Base-by-base conservation (phyloP, 2,888 invertebrate species). In the Phyto melanocephala region DNA sequence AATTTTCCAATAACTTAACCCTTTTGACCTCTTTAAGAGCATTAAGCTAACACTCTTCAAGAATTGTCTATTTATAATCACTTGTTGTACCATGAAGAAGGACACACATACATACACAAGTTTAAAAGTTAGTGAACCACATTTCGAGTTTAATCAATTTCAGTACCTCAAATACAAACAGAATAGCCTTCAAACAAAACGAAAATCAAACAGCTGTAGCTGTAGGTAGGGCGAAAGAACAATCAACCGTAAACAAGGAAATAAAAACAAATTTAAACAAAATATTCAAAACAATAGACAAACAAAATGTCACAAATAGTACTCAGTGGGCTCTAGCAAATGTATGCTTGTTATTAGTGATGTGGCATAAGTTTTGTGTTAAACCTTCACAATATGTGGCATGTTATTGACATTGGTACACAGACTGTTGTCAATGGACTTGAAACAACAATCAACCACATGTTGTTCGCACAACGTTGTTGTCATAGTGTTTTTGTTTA, bases 401-500 rank as follows among this genome's bases (percentile, higher is more conserved):
- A 81, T 63, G 78, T 70, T 78, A 81, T 70, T 81, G 81, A 81
- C 81, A 78, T 74, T 81, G 78, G 47, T 50, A 71, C 28, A 28
- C 40, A 10, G 56, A 13, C 47, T 58, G 35, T 78, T 78, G 56
- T 22, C 71, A 78, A 56, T 78, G 78, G 71, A 71, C 78, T 78
- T 63, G 71, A 78, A 75, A 54, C 11, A 58, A 65, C 65, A 58
- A 65, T 47, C 10, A 78, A 40, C 24, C 68, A 54, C 54, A 62
- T 71, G 62, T 71, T 63, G 67, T 71, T 28, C 28, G 5, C 11
- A 37, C 37, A 6, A 28, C 37, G 22, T 60, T 71, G 10, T 47
- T 60, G 10, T 24, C 22, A 10, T 37, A 5, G 6, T 47, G 13
- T 35, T 24, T 42, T 13, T 37, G 56, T 22, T 17, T 45, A n/a